Evolutionary conservation across 2,797 vertebrate species (phyloP).

Genomic region (Micromesistius poutassou): DNA sequence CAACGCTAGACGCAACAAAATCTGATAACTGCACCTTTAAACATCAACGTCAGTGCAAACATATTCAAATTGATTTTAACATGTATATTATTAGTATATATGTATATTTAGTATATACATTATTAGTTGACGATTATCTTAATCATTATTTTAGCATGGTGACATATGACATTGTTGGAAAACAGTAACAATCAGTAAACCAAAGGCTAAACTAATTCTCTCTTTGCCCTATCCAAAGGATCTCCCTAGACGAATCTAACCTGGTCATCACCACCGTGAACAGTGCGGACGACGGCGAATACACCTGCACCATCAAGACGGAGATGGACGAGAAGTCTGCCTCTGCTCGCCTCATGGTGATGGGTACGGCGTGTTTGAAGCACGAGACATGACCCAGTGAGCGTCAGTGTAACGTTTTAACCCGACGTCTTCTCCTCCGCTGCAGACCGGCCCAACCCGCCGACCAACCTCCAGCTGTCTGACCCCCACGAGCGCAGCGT

Average conservation of each 20-base stretch:
- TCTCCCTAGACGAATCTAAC: slow-evolving; percentile 88
- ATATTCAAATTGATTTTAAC: background rate
- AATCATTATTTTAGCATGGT: background rate
- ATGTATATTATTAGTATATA: background rate
- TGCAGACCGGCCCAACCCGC: slow-evolving; percentile 86
- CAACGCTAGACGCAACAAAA: no score
- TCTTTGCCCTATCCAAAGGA: slow-evolving; percentile 64
- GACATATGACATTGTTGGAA: background rate
- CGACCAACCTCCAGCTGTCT: slow-evolving; percentile 85
- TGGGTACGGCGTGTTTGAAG: slow-evolving; percentile 74
- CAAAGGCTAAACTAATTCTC: background rate
- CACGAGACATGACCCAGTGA: background rate
- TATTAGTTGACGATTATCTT: background rate
- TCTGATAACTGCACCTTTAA: background rate
- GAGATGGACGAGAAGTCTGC: slow-evolving; percentile 90
- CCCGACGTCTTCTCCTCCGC: background rate
- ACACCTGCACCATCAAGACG: slow-evolving; percentile 87
- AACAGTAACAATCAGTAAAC: background rate
- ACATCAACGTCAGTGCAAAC: background rate
- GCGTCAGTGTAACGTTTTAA: slow-evolving; percentile 7
- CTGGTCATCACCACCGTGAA: slow-evolving; percentile 86
- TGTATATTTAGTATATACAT: background rate
- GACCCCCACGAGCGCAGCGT: slow-evolving; percentile 90
- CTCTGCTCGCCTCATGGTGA: slow-evolving; percentile 87
- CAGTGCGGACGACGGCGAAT: slow-evolving; percentile 87